Percentiles rank a stretch among this genome's conserved stretches.
These are phyloP conservation scores for Sinocyclocheilus anshuiensis DNA, from an alignment of 2,113 vertebrate species.

Conservation along the genomic window DNA sequence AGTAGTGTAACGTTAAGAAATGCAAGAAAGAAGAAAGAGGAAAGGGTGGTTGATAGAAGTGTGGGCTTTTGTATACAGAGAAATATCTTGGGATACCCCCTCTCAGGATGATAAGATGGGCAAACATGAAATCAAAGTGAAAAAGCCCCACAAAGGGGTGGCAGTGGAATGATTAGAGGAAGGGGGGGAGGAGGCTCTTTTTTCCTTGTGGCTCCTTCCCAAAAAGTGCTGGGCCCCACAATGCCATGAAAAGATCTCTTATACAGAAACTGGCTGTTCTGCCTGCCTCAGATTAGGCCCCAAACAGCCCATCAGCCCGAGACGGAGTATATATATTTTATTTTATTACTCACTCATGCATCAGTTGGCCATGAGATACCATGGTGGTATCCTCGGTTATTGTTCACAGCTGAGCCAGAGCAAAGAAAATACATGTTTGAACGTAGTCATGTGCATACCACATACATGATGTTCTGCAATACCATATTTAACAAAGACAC, in stretches of 20 bases:
- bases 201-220: conserved; percentile 65
- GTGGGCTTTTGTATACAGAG: conserved; percentile 56
- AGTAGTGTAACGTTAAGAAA: neutral
- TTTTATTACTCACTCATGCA: conserved; percentile 60
- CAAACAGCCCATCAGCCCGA: conserved; percentile 62
- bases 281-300: conserved; percentile 70
- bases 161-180: conserved; percentile 69
- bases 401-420: neutral
- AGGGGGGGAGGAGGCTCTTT: conserved; percentile 42
- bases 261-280: conserved; percentile 73
- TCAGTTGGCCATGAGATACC: neutral
- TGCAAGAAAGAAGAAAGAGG: neutral
- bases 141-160: conserved; percentile 77
- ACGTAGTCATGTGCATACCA: neutral
- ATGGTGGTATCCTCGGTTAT: neutral
- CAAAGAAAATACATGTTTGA: neutral
- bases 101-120: conserved; percentile 65
- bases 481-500: conserved; percentile 5
- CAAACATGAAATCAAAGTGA: conserved; percentile 79
- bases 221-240: conserved; percentile 63
- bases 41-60: conserved; percentile 48
- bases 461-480: neutral
- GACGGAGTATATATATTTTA: conserved; percentile 56
- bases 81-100: conserved; percentile 63
- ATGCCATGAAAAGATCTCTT: conserved; percentile 71